Conservation (phyloP, 2,797 vertebrate genomes). For the Melanotaenia trifasciata region DNA sequence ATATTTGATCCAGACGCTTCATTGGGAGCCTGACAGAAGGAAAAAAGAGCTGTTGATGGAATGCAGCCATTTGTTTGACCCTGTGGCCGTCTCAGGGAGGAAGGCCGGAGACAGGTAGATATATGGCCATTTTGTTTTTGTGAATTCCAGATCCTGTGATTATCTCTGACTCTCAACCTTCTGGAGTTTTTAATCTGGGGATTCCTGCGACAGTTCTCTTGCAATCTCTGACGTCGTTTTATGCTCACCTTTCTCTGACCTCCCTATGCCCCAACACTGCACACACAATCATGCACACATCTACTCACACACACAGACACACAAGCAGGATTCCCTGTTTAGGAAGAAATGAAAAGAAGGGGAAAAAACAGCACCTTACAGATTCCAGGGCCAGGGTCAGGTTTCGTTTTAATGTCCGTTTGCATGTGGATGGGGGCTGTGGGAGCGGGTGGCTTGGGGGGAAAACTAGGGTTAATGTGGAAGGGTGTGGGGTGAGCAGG, state of each 20-base stretch:
- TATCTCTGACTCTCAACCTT: conserved; percentile 93
- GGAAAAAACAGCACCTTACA: conserved; percentile 83
- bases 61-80: conserved; percentile 92
- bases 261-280: conserved; percentile 36
- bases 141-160: conserved; percentile 98
- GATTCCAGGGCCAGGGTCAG: conserved; percentile 83
- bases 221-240: conserved; percentile 80
- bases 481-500: conserved; percentile 73
- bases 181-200: conserved; percentile 94
- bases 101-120: conserved; percentile 98
- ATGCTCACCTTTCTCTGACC: conserved; percentile 90
- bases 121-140: conserved; percentile 99
- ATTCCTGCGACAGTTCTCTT: conserved; percentile 92
- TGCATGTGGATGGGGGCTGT: conserved; percentile 76
- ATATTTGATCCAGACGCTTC: conserved; percentile 84
- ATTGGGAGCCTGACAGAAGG: conserved; percentile 69
- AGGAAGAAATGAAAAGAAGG: conserved; percentile 37
- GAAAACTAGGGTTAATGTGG: conserved; percentile 59
- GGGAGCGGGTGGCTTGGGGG: conserved; percentile 50
- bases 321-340: conserved; percentile 65
- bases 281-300: conserved; percentile 21
- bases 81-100: conserved; percentile 91
- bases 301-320: conserved; percentile 21
- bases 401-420: conserved; percentile 89
- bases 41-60: conserved; percentile 85